These are phyloP conservation scores for Hylyphantes graminicola DNA, from an alignment of 1,140 invertebrate species.

Conservation along the genomic window DNA sequence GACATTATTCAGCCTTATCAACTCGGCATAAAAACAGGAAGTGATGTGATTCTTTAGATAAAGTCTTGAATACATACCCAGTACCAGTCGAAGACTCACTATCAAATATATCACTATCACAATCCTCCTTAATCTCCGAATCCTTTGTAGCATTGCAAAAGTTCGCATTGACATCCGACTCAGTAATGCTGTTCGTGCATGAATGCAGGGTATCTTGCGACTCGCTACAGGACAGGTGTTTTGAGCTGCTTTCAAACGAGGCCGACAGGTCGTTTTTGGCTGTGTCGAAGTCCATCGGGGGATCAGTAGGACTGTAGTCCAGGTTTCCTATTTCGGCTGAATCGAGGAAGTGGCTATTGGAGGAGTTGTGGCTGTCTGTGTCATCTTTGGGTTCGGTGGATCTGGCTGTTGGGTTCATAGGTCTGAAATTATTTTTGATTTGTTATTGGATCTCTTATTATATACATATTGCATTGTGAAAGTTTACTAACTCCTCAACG, in stretches of 20 bases:
- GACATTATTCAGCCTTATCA: too few species aligned
- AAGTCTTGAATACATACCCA: too few species aligned
- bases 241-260: slow-evolving; percentile 19
- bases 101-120: too few species aligned
- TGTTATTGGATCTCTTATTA: too few species aligned
- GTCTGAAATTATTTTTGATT: too few species aligned
- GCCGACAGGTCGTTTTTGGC: slow-evolving; percentile 32
- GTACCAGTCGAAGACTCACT: too few species aligned
- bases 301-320: background rate
- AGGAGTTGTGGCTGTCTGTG: background rate
- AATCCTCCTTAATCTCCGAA: too few species aligned
- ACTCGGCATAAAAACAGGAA: too few species aligned
- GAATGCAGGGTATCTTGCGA: slow-evolving; percentile 56
- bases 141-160: background rate
- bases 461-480: too few species aligned
- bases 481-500: too few species aligned
- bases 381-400: background rate
- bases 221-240: slow-evolving; percentile 44
- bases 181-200: slow-evolving; percentile 41
- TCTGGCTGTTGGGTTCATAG: too few species aligned
- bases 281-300: background rate
- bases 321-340: background rate
- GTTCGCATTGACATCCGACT: slow-evolving; percentile 53
- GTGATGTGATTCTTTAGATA: too few species aligned
- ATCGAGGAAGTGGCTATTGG: background rate